Evolutionary conservation across 2,888 invertebrate genomes (phyloP).

Genomic region (Podotricha telesiphe): DNA sequence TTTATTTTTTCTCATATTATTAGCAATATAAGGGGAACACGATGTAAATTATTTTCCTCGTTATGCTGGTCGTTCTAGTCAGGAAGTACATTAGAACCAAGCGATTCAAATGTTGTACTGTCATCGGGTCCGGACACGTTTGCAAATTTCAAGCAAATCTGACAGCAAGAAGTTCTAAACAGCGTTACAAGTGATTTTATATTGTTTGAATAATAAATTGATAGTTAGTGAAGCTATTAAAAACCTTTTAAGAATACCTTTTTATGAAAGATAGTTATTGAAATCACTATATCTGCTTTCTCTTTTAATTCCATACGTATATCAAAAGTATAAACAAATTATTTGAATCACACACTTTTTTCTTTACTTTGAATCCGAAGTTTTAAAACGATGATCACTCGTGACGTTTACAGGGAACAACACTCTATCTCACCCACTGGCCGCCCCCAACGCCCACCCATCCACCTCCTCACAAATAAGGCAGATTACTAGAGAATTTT

Average conservation of each 20-base stretch:
- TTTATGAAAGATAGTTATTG: not conserved
- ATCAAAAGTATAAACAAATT: not conserved
- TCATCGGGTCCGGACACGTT: too few species aligned
- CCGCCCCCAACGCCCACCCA: slow-evolving; percentile 43
- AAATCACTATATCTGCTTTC: not conserved
- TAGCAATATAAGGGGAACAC: too few species aligned
- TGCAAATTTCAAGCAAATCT: not conserved
- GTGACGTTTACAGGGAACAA: slow-evolving; percentile 77
- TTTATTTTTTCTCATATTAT: too few species aligned
- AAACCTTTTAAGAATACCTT: too few species aligned
- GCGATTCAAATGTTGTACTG: too few species aligned
- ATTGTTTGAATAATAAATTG: too few species aligned
- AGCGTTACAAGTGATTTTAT: too few species aligned
- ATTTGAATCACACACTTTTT: slow-evolving; percentile 18
- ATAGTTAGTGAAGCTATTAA: too few species aligned
- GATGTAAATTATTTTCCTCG: too few species aligned
- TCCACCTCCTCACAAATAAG: slow-evolving; percentile 44
- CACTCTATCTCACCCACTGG: slow-evolving; percentile 56
- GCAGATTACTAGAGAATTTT: slow-evolving; percentile 40
- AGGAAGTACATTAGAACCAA: too few species aligned
- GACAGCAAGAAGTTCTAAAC: not conserved
- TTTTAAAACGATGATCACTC: slow-evolving; percentile 63
- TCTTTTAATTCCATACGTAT: not conserved
- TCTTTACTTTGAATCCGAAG: slow-evolving; percentile 30
- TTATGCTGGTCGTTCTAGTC: too few species aligned